Evolutionary conservation across 2,888 invertebrate genomes (phyloP).

Genomic region (Chrysopilus asiliformis): DNA sequence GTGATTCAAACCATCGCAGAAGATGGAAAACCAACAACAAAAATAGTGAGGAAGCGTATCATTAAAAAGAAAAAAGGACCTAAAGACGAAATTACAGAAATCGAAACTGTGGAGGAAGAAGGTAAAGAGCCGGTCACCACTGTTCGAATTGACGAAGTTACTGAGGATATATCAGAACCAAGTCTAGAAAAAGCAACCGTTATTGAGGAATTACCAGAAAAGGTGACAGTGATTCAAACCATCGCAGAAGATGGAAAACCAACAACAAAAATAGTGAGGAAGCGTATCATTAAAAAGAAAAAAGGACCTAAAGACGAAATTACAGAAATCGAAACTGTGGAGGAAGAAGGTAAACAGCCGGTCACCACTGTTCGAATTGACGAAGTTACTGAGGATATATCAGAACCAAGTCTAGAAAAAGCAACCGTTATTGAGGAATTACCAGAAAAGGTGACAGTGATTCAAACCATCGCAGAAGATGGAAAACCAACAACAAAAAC

Average conservation of each 20-base stretch:
- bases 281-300: conserved; percentile 26
- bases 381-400: conserved; percentile 22
- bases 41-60: conserved; percentile 24
- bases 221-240: conserved; percentile 27
- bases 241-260: conserved; percentile 18
- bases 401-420: too few species aligned
- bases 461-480: conserved; percentile 24
- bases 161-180: too few species aligned
- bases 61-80: conserved; percentile 26
- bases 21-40: conserved; percentile 21
- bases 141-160: conserved; percentile 19
- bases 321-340: conserved; percentile 22
- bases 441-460: conserved; percentile 26
- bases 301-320: conserved; percentile 24
- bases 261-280: conserved; percentile 25
- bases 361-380: conserved; percentile 15
- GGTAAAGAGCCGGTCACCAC: conserved; percentile 21
- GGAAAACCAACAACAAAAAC: conserved; percentile 23
- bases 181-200: conserved; percentile 14
- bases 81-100: conserved; percentile 24
- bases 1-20: conserved; percentile 27
- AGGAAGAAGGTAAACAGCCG: conserved; percentile 27
- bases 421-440: conserved; percentile 20
- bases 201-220: conserved; percentile 25
- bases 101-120: conserved; percentile 26